Conservation (phyloP, 2,888 invertebrate genomes). For the Octonoba sinensis region DNA sequence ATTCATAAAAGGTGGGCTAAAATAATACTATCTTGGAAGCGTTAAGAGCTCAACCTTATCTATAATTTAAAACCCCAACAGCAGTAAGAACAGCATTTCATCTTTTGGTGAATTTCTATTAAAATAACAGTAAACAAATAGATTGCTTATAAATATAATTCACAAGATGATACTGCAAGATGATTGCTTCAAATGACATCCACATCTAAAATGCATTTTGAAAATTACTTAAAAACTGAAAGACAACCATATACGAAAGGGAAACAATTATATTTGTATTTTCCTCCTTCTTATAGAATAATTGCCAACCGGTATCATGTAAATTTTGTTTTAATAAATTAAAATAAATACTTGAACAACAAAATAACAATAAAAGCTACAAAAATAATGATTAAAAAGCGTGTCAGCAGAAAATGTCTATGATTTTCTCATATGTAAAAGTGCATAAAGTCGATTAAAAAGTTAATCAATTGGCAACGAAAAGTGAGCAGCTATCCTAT, state of each 20-base stretch:
- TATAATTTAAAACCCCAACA: slow-evolving; percentile 1
- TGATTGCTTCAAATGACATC: too few relatives aligned
- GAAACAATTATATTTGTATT: slow-evolving; percentile 7
- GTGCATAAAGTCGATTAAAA: slow-evolving; percentile 34
- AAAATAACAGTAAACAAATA: neutral
- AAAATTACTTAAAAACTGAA: slow-evolving; percentile 4
- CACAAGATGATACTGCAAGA: neutral
- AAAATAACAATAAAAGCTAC: slow-evolving; percentile 50
- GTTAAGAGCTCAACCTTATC: too few relatives aligned
- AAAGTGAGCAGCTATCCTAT: slow-evolving; percentile 57
- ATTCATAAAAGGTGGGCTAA: too few relatives aligned
- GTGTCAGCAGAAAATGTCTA: slow-evolving; percentile 10
- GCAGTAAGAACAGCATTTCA: neutral
- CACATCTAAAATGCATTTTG: too few relatives aligned
- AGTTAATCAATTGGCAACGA: slow-evolving; percentile 34
- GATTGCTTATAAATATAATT: neutral
- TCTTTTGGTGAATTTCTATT: neutral
- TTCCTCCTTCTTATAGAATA: neutral
- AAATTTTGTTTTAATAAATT: slow-evolving; percentile 19
- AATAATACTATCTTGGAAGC: too few relatives aligned
- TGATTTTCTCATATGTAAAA: slow-evolving; percentile 36
- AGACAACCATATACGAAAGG: neutral
- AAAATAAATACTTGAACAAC: slow-evolving; percentile 41
- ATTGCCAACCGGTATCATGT: slow-evolving; percentile 16
- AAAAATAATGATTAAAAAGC: slow-evolving; percentile 51